A percentile compares a stretch with the other conserved stretches of the same genome.
These are phyloP conservation scores for Solenopsis invicta DNA, from an alignment of 1,140 invertebrate species.

Conservation along the genomic window DNA sequence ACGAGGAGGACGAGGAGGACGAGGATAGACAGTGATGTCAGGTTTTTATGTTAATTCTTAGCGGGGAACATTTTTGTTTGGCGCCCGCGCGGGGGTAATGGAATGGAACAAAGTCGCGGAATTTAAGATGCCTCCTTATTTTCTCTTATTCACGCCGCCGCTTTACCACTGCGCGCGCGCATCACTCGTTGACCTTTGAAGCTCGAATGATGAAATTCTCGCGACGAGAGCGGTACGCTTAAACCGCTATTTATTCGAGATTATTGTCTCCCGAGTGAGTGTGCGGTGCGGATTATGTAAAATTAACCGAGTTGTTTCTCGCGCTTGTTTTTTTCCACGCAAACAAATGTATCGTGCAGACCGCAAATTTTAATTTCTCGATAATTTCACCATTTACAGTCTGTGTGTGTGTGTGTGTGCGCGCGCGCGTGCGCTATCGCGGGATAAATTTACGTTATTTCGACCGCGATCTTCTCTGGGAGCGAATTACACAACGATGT, in stretches of 20 bases:
- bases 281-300: slow-evolving; percentile 8
- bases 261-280: background rate
- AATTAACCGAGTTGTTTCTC: background rate
- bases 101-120: slow-evolving; percentile 53
- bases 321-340: background rate
- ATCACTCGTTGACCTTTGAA: slow-evolving; percentile 57
- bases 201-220: slow-evolving; percentile 41
- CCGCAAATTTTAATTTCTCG: background rate
- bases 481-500: slow-evolving; percentile 50
- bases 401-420: too few species aligned
- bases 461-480: background rate
- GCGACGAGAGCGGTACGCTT: slow-evolving; percentile 18
- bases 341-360: background rate
- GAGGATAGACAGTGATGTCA: slow-evolving; percentile 56
- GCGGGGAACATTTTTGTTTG: slow-evolving; percentile 59
- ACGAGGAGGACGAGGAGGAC: slow-evolving; percentile 18
- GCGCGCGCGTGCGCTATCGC: too few species aligned
- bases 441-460: slow-evolving; percentile 20
- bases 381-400: background rate
- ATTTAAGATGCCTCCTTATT: slow-evolving; percentile 57
- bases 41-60: slow-evolving; percentile 47
- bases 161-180: background rate
- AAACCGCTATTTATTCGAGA: background rate
- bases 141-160: slow-evolving; percentile 21
- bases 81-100: slow-evolving; percentile 56